Evolutionary conservation across 1,140 invertebrate species (phyloP).

Genomic region (Schlechtendalia chinensis): DNA sequence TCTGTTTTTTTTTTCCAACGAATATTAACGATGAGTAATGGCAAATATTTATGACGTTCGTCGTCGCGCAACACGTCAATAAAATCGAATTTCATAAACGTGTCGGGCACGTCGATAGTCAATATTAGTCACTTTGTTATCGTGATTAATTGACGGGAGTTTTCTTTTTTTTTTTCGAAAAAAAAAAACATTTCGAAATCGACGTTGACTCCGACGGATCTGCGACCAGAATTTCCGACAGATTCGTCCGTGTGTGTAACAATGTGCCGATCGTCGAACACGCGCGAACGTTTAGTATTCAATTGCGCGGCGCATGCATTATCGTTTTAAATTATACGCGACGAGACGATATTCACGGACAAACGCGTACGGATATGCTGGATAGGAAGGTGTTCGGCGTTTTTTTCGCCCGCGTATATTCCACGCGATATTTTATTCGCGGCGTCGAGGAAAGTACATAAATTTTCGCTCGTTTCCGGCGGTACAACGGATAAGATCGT

Average conservation of each 20-base stretch:
- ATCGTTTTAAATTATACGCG: not conserved
- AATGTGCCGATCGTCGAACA: no score
- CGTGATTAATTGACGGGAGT: not conserved
- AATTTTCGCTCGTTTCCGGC: no score
- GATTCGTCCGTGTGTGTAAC: no score
- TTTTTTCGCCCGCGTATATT: no score
- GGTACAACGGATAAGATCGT: no score
- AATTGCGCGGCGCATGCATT: not conserved
- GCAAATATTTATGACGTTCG: conserved; percentile 21
- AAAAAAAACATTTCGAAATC: no score
- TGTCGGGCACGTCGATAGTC: no score
- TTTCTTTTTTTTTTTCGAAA: not conserved
- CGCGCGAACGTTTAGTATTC: no score
- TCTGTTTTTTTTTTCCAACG: not conserved
- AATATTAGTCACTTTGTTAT: conserved; percentile 4
- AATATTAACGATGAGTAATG: conserved; percentile 31
- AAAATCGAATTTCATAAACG: conserved; percentile 11
- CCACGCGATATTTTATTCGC: no score
- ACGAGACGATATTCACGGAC: not conserved
- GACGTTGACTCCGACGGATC: no score
- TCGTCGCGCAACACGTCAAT: conserved; percentile 9
- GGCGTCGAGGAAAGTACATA: no score
- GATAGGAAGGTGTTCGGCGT: not conserved
- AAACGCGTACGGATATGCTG: not conserved
- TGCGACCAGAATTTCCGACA: no score